phyloP scores from a whole-genome alignment of 1,140 invertebrate genomes.

The Stegodyphus dumicola region DNA sequence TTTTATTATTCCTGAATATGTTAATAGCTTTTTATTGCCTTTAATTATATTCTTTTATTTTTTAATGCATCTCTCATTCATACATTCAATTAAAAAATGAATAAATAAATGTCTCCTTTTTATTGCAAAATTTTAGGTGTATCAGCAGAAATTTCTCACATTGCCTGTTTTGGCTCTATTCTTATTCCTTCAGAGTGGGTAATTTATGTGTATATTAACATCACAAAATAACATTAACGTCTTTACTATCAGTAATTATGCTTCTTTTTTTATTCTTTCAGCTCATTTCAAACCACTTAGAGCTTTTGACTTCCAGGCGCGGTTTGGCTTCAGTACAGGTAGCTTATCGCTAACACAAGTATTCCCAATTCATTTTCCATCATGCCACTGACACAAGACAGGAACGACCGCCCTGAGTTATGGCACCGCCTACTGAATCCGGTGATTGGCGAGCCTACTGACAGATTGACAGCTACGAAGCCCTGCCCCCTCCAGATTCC shows the following conservation, averaged over 20 bases:
- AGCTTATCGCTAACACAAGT: not conserved
- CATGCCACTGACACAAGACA: conserved; percentile 3
- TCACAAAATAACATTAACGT: not conserved
- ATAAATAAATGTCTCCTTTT: too few relatives aligned
- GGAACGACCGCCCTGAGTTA: conserved; percentile 54
- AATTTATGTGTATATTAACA: not conserved
- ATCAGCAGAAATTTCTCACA: too few relatives aligned
- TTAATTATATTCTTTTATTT: not conserved
- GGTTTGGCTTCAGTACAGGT: not conserved
- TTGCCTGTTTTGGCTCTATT: too few relatives aligned
- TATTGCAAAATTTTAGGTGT: too few relatives aligned
- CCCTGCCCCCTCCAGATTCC: conserved; percentile 38
- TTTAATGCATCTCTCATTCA: not conserved
- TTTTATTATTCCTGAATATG: not conserved
- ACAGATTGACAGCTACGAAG: conserved; percentile 52
- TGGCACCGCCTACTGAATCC: conserved; percentile 53
- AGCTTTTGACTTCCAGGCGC: too few relatives aligned
- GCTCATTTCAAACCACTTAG: too few relatives aligned
- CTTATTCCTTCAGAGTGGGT: not conserved
- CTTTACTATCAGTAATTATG: not conserved
- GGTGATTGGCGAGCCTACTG: conserved; percentile 57
- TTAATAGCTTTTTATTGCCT: not conserved
- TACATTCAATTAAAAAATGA: too few relatives aligned
- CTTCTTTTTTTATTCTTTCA: too few relatives aligned
- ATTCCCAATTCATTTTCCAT: not conserved